Evolutionary conservation across 2,113 vertebrate genomes (phyloP), one percentile per base, ranked within the genome.

Genomic region (Etheostoma spectabile): DNA sequence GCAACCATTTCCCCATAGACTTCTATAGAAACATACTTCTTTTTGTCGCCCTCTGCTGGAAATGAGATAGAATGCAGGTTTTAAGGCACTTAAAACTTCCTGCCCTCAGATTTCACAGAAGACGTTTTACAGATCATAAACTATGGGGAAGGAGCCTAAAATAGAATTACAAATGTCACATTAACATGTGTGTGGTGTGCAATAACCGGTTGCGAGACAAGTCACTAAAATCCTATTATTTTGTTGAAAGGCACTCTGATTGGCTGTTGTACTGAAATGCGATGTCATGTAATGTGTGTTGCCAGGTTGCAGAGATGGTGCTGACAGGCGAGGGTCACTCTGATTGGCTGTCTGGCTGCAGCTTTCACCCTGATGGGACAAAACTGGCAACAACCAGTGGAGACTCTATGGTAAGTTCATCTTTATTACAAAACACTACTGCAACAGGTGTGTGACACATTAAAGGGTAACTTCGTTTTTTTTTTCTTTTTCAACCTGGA

Each of bases 301-400:
- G 13, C 16, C 81, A 91, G 91, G 82, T 78, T 4, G 72, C 42
- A 19, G 46, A 79, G 86, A 64, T 76, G 86, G 1, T 92, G 27
- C 74, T 84, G 77, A 78, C 84, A 7, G 91, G 84, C 18, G 79
- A 88, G 46, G 89, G 87, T 10, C 91, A 92, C 74, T 82, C 84
- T 55, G 87, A 92, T 61, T 91, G 89, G 89, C 63, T 91, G 69
- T 85, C 91, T 1, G 63, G 71, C 61, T 91, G 89, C 86, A 80
- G 77, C 55, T 89, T 91, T 33, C 86, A 90, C 53, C 87, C 91
- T 2, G 77, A 87, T 4, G 87, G 88, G 74, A 51, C 45, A 3
- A 85, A 75, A 71, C 55, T 88, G n/a, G 88, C 85, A 8, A 89
- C 89, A 7, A 92, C 88, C 16, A 88, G 91, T 4, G 89, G 91